Base-by-base conservation (phyloP, 2,113 vertebrate species). In the Hippopotamus amphibius region DNA sequence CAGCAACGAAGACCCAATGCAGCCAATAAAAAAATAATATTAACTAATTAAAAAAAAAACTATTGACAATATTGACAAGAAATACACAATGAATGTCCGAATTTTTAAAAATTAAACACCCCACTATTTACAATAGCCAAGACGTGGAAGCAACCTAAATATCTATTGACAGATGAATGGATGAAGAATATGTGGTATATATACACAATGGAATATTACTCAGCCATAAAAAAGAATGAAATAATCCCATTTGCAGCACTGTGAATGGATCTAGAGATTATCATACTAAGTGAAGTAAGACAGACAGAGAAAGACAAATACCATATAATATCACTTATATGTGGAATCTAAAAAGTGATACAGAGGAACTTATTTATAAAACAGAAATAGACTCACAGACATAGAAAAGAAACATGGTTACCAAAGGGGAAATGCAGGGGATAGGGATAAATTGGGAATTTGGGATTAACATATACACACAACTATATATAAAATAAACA, bases 31-130 rank as follows among this genome's bases (percentile, higher is more conserved):
- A 37, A 37, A 37, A 37, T 37, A 37, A 37, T 37, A 37, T 37
- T 37, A 37, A 37, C 37, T 2, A 37, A 37, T 37, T 37, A 37
- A 37, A 37, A 37, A 37, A 37, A 37, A 37, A 37, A 37, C 37
- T 37, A 37, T 5, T 86, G 77, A 86, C 48, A 93, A 66, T 82
- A 33, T 26, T 94, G 33, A 93, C 12, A 91, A 89, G 59, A 96
- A 96, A 95, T 46, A 77, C 22, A 89, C 94, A 97, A 92, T 50
- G 7, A 10, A 84, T 37, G 24, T 65, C 63, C 94, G 33, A 94
- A 95, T 80, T 82, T 76, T 66, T 2, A 57, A 71, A 69, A 83
- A 57, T 24, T 37, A 77, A 79, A n/a, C 76, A 79, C 11, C 30
- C 48, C 48, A 33, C 76, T 55, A n/a, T 53, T 79, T 53, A 79